Percentiles rank a stretch among this genome's conserved stretches.
phyloP scores from a whole-genome alignment of 1,140 invertebrate genomes.

The Atopsyche davidsoni region DNA sequence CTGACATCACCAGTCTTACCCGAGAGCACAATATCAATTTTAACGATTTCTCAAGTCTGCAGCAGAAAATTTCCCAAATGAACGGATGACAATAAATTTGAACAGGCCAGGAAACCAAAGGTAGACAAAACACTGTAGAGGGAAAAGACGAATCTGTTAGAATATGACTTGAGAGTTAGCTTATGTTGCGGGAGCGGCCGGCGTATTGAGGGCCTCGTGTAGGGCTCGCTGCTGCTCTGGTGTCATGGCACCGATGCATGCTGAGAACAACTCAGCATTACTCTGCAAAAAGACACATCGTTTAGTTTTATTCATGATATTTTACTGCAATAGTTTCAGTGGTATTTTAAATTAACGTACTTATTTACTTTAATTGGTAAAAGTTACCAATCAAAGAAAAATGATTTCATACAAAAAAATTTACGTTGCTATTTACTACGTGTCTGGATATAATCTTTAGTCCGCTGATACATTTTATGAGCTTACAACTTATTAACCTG shows the following conservation, averaged over 20 bases:
- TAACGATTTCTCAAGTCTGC: not conserved
- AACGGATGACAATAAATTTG: not conserved
- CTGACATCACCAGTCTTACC: too few relatives aligned
- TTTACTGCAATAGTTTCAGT: too few relatives aligned
- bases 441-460: too few relatives aligned
- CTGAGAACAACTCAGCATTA: constrained; percentile 78
- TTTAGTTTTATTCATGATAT: too few relatives aligned
- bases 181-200: constrained; percentile 21
- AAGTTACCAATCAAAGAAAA: not conserved
- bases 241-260: constrained; percentile 66
- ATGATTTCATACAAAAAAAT: too few relatives aligned
- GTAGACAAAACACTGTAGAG: not conserved
- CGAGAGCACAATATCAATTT: too few relatives aligned
- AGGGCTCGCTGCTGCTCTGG: constrained; percentile 77
- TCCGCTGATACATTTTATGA: not conserved
- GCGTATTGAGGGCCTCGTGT: constrained; percentile 56
- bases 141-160: not conserved
- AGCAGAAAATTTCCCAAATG: not conserved
- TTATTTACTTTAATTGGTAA: too few relatives aligned
- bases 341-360: too few relatives aligned
- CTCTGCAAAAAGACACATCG: constrained; percentile 39
- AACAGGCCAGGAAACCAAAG: constrained; percentile 4
- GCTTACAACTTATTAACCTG: not conserved
- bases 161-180: constrained; percentile 1
- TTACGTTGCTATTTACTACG: too few relatives aligned